phyloP scores from a whole-genome alignment of 2,113 vertebrate genomes.

The Ascaphus truei region DNA sequence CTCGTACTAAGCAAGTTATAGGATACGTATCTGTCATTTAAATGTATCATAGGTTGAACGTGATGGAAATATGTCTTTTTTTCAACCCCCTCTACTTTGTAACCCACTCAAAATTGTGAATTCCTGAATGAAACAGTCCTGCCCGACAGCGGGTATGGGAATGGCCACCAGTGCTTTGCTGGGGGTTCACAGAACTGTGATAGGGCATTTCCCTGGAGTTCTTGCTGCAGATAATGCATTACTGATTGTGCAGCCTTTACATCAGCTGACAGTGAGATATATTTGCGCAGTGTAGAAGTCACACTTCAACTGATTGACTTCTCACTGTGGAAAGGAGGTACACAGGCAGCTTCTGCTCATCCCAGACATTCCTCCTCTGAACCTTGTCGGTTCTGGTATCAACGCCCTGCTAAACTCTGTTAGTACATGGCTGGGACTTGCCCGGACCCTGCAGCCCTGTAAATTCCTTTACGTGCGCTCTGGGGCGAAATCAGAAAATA shows the following conservation, averaged over 20 bases:
- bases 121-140: too few relatives aligned
- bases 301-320: constrained; percentile 3
- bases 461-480: not conserved
- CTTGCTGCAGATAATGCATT: not conserved
- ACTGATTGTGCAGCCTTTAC: not conserved
- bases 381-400: not conserved
- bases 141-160: too few relatives aligned
- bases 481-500: not conserved
- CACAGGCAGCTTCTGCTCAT: not conserved
- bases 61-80: too few relatives aligned
- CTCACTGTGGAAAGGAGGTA: not conserved
- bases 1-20: too few relatives aligned
- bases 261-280: not conserved
- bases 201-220: not conserved
- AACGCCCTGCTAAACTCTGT: not conserved
- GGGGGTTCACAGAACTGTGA: not conserved
- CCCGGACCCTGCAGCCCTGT: not conserved
- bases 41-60: too few relatives aligned
- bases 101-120: too few relatives aligned
- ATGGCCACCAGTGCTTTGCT: too few relatives aligned
- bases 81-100: too few relatives aligned
- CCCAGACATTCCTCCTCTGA: not conserved
- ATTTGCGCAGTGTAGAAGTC: not conserved
- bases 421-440: not conserved
- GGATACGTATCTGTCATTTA: too few relatives aligned